Percentiles rank a stretch among this genome's conserved stretches.
Evolutionary conservation across 2,888 invertebrate genomes (phyloP).

Genomic region (Cheilosia pagana): DNA sequence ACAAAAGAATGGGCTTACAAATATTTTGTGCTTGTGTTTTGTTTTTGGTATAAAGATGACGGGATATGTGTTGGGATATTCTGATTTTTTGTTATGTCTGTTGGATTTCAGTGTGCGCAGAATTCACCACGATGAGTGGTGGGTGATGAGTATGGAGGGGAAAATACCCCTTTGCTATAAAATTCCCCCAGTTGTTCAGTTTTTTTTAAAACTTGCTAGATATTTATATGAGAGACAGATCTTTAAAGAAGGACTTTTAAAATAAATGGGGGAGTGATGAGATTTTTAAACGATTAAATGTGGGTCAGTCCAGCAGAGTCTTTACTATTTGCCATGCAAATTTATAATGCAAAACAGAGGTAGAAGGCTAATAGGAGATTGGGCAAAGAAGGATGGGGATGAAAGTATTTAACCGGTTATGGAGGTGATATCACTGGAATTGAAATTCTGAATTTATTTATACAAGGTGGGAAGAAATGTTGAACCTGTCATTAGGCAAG

Average conservation of each 20-base stretch:
- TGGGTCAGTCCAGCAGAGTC: conserved; percentile 26
- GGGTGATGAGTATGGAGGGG: neutral
- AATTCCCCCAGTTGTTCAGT: conserved; percentile 15
- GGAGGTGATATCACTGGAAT: neutral
- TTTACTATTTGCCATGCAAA: conserved; percentile 12
- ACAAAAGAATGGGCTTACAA: conserved; percentile 23
- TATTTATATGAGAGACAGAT: conserved; percentile 6
- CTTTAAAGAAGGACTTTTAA: conserved; percentile 25
- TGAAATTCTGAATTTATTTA: neutral
- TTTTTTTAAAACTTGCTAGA: too few species aligned
- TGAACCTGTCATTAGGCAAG: too few species aligned
- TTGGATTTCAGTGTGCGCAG: conserved; percentile 22
- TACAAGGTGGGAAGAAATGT: too few species aligned
- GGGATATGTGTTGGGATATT: conserved; percentile 27
- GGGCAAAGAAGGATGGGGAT: neutral
- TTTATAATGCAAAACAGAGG: conserved; percentile 6
- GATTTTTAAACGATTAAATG: conserved; percentile 27
- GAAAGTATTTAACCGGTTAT: neutral
- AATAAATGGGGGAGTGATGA: conserved; percentile 21
- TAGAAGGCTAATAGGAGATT: neutral
- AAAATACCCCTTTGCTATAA: conserved; percentile 59
- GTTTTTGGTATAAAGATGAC: conserved; percentile 49
- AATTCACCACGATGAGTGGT: conserved; percentile 1
- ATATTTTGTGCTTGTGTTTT: conserved; percentile 14
- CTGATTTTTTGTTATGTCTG: neutral